Conservation (phyloP, 2,888 invertebrate species). For the Drosophila histrio region DNA sequence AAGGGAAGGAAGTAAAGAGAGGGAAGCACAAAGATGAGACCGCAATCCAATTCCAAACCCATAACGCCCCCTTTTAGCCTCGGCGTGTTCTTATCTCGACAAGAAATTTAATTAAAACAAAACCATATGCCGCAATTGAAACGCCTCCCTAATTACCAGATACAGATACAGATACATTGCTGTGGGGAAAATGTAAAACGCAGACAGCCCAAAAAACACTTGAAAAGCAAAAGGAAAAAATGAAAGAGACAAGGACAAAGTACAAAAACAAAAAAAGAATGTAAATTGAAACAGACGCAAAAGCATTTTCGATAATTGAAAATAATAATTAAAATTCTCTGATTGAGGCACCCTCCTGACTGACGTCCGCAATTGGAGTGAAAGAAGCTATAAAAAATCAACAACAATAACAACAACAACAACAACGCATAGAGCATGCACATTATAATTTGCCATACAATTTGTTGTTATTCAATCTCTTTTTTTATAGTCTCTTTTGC, state of each 20-base stretch:
- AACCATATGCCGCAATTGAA: conserved; percentile 67
- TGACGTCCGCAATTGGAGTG: conserved; percentile 72
- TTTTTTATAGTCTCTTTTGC: conserved; percentile 22
- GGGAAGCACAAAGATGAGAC: not conserved
- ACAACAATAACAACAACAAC: conserved; percentile 18
- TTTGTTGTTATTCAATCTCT: conserved; percentile 48
- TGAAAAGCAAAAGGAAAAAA: conserved; percentile 41
- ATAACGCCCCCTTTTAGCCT: conserved; percentile 18
- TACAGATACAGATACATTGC: conserved; percentile 12
- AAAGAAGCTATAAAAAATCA: conserved; percentile 65
- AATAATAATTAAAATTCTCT: conserved; percentile 82
- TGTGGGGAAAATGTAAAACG: conserved; percentile 27
- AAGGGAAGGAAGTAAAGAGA: too few species aligned
- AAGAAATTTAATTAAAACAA: conserved; percentile 70
- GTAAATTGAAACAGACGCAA: conserved; percentile 58
- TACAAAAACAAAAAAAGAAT: conserved; percentile 30
- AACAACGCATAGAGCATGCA: conserved; percentile 33
- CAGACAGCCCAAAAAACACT: conserved; percentile 47
- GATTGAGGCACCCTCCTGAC: conserved; percentile 59
- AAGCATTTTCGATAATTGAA: conserved; percentile 81
- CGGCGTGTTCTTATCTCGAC: conserved; percentile 42
- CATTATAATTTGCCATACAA: conserved; percentile 54
- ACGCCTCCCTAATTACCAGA: conserved; percentile 67
- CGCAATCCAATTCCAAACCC: not conserved
- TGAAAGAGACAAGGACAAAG: conserved; percentile 1